Evolutionary conservation across 2,888 invertebrate species (phyloP), one percentile per base, ranked within the genome.

Genomic region (Desoria tigrina): DNA sequence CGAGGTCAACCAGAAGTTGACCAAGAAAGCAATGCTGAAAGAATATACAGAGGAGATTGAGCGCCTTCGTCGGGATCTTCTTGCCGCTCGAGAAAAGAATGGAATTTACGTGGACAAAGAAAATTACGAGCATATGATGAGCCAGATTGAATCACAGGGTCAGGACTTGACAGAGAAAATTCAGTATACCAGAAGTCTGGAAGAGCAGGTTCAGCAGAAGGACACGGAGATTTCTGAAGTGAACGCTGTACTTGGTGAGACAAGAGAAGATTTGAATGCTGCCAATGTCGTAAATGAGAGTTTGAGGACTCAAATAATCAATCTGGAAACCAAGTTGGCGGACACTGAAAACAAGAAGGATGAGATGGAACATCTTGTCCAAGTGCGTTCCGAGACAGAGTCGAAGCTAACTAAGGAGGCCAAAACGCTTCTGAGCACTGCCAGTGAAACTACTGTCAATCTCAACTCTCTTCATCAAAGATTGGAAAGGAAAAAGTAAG

Each of bases 11-110:
- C 92, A 94, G 81, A 90, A 90, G 78, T 82, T 92, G 69, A 90
- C 90, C 0, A 92, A 92, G 79, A 88, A 87, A 78, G 88, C 89
- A 0, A 85, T 93, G 37, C 83, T 94, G 1, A 90, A 84, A 82
- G 84, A 84, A 74, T 94, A 92, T 77, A 89, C 89, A 0, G 92
- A 92, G 75, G 94, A 97, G 81, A 94, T 97, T 71, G 94, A 95
- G 78, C 84, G 90, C 64, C 80, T 98, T 42, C 87, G 92, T 73
- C 84, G 89, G 53, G 97, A 98, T 81, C 83, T 98, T 74, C 84
- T 87, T 71, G 95, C 95, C 0, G 86, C 92, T 0, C 84, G 95
- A 56, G 91, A 92, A 75, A 90, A 90, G 77, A 91, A 90, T 80
- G 96, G 96, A 70, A 86, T 97, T 56, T 95, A 88, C 80, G 81